Percentiles rank a stretch among this genome's conserved stretches.
phyloP scores from a whole-genome alignment of 2,797 vertebrate species.

The Lacerta agilis region DNA sequence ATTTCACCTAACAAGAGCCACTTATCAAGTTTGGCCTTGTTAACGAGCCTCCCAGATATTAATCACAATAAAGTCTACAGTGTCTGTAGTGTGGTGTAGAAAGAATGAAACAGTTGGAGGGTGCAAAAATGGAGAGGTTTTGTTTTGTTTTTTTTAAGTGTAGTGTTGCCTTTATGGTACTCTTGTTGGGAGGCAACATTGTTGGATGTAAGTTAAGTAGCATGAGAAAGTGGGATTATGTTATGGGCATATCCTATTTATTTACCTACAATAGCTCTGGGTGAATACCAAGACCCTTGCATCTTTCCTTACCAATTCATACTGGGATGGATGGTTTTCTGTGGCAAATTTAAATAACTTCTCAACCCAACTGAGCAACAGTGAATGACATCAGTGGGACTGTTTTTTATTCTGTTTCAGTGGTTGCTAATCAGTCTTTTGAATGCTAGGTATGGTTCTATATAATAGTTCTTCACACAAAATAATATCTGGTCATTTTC shows the following conservation, averaged over 20 bases:
- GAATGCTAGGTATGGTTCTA: neutral
- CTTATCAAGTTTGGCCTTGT: conserved; percentile 73
- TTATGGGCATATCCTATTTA: fast-evolving
- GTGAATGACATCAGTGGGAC: fast-evolving
- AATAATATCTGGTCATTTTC: neutral
- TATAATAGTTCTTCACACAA: conserved; percentile 10
- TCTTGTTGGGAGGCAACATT: neutral
- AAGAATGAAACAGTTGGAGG: conserved; percentile 48
- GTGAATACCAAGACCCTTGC: fast-evolving
- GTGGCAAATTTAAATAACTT: neutral
- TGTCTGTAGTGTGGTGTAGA: conserved; percentile 33
- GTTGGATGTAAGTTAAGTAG: neutral
- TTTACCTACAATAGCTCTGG: fast-evolving
- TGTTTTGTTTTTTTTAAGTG: conserved; percentile 20
- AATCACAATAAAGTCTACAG: conserved; percentile 57
- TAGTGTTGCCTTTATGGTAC: neutral
- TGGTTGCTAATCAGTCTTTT: fast-evolving
- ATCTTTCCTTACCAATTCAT: neutral
- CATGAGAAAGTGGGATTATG: fast-evolving
- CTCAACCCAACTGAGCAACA: neutral
- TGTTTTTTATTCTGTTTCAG: fast-evolving
- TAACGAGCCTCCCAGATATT: conserved; percentile 73
- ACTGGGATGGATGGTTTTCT: fast-evolving
- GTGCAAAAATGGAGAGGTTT: conserved; percentile 18
- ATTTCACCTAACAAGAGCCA: conserved; percentile 80